phyloP scores from a whole-genome alignment of 2,113 vertebrate species.

The Rana temporaria region DNA sequence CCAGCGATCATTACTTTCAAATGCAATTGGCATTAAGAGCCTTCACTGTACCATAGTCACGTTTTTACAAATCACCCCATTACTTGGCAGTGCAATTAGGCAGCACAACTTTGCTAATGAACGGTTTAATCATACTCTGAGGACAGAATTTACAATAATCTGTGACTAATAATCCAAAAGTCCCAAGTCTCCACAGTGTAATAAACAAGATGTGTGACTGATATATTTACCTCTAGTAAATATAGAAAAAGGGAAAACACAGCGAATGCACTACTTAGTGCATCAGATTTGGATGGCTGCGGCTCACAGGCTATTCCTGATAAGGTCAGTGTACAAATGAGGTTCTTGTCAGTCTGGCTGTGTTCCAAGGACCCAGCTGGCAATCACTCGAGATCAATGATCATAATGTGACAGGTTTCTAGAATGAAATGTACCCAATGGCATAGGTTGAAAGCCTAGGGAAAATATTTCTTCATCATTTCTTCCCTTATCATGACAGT shows the following conservation, averaged over 20 bases:
- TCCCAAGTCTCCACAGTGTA: conserved; percentile 28
- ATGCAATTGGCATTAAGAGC: conserved; percentile 72
- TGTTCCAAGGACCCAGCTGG: conserved; percentile 38
- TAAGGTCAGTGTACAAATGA: conserved; percentile 48
- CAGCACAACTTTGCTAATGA: conserved; percentile 70
- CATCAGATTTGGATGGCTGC: neutral
- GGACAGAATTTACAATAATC: conserved; percentile 63
- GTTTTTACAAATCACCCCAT: conserved; percentile 71
- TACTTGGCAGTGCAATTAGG: conserved; percentile 73
- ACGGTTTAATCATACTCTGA: conserved; percentile 69
- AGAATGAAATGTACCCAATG: conserved; percentile 37
- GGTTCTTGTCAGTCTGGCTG: conserved; percentile 16
- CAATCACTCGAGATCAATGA: conserved; percentile 35
- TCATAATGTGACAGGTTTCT: conserved; percentile 40
- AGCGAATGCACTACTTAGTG: conserved; percentile 3
- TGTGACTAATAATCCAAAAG: conserved; percentile 56
- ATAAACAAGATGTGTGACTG: conserved; percentile 47
- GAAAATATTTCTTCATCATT: conserved; percentile 40
- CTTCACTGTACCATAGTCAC: conserved; percentile 71
- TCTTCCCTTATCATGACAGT: neutral
- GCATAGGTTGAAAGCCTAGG: conserved; percentile 20
- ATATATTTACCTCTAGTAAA: conserved; percentile 43
- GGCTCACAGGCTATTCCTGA: conserved; percentile 26
- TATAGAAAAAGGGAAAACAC: conserved; percentile 24
- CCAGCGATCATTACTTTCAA: conserved; percentile 70